Evolutionary conservation across 2,888 invertebrate genomes (phyloP), one percentile per base, ranked within the genome.

Genomic region (Microctonus hyperodae): DNA sequence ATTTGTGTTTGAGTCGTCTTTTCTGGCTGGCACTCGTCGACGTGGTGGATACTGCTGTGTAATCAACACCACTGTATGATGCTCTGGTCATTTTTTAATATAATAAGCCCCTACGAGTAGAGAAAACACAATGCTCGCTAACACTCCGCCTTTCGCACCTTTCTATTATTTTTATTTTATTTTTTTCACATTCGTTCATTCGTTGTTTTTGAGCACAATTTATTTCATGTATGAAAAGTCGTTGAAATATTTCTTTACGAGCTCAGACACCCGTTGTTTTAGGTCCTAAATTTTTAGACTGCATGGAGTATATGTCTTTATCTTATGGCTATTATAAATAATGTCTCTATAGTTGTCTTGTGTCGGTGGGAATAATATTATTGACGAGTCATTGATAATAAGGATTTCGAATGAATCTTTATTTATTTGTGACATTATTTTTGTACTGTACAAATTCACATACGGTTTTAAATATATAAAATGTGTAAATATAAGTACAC

Each of bases 41-140:
- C 59, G 53, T 28, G 16, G 28, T 13, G 28, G 35, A 33, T 37
- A 62, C 67, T 71, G 79, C 76, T 76, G 73, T 80, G 74, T 78
- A 80, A 80, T 80, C 80, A 80, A 71, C 69, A 73, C 68, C 64
- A 59, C 72, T 72, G 44, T 44, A 73, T 74, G 75, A 78, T 78
- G 79, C 75, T 69, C 63, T 65, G 63, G 60, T 73, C 72, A 73
- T 74, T 74, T 72, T 73, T 73, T 73, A 60, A 67, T 74, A 68
- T 70, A 73, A 73, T 71, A 73, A 75, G 72, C 73, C 69, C 63
- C 48, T 58, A 60, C n/a, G n/a, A n/a, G n/a, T n/a, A n/a, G n/a
- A 40, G 68, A 67, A 66, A 63, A 64, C 48, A 66, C 40, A 51
- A 67, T 66, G 69, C 65, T 58, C 56, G 65, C 70, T 72, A 70